Percentiles rank a stretch among this genome's conserved stretches.
phyloP scores from a whole-genome alignment of 2,888 invertebrate genomes.

The Apamea monoglypha region DNA sequence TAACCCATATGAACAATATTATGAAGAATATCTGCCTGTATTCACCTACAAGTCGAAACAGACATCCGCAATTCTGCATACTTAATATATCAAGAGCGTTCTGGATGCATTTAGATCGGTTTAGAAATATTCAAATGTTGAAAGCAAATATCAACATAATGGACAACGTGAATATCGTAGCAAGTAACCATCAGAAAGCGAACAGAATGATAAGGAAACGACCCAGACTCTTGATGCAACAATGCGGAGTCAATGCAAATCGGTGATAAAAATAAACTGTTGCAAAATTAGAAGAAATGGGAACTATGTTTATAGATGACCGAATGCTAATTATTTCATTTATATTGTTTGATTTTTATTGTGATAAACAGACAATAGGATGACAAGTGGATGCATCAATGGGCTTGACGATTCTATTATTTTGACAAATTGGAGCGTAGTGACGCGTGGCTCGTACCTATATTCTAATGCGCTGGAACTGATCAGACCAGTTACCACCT shows the following conservation, averaged over 20 bases:
- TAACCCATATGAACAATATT: background rate
- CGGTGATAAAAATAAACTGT: slow-evolving; percentile 49
- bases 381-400: slow-evolving; percentile 13
- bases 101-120: slow-evolving; percentile 30
- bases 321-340: slow-evolving; percentile 10
- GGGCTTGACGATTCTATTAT: background rate
- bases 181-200: slow-evolving; percentile 43
- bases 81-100: slow-evolving; percentile 4
- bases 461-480: slow-evolving; percentile 58
- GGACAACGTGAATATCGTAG: slow-evolving; percentile 37
- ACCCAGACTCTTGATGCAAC: slow-evolving; percentile 53
- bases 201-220: slow-evolving; percentile 56
- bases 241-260: slow-evolving; percentile 52
- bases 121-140: slow-evolving; percentile 39
- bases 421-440: slow-evolving; percentile 16
- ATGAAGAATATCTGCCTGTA: background rate
- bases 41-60: slow-evolving; percentile 1
- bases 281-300: slow-evolving; percentile 32
- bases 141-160: slow-evolving; percentile 36
- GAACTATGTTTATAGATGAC: slow-evolving; percentile 11
- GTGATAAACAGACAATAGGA: slow-evolving; percentile 16
- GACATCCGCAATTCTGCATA: slow-evolving; percentile 1
- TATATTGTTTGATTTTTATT: slow-evolving; percentile 18
- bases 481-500: slow-evolving; percentile 79
- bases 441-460: slow-evolving; percentile 27